Base-by-base conservation (phyloP, 2,888 invertebrate species). In the Orthosia gracilis region DNA sequence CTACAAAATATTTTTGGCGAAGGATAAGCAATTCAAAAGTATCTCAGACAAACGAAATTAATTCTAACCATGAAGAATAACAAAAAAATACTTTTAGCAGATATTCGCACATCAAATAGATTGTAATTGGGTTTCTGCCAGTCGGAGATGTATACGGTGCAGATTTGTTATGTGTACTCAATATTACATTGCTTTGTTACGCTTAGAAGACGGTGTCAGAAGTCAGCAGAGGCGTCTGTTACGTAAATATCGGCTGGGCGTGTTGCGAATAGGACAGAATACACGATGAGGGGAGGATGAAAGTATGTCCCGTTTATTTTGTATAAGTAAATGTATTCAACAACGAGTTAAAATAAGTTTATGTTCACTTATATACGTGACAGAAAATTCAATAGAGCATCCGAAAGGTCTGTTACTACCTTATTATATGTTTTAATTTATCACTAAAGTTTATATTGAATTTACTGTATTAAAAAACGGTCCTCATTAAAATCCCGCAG, bases 171-270 rank as follows among this genome's bases (percentile, higher is more conserved):
- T 91, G 89, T 91, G 89, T 90, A 88, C 88, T 89, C 88, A 89
- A 91, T 91, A 91, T 92, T 87, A 89, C 88, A 88, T 88, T 86
- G 88, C 86, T 90, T 91, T 89, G 89, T 91, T 90, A 91, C 89
- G 89, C 87, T 87, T 89, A 92, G 92, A 91, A 92, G 91, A 91
- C 91, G 91, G 92, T 92, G 94, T 94, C 94, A 94, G 92, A 91
- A 95, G 94, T 94, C 94, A 93, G 94, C 92, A 90, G 88, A 92
- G 92, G 91, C 93, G 94, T 92, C 93, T 94, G 94, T 94, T 94
- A 95, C 94, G 94, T 95, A 95, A 95, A 96, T 95, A 95, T 94
- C 94, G 94, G 91, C 93, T 92, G 93, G 94, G 95, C 94, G 95
- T 95, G 94, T 95, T 93, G 93, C 92, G 94, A 94, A 94, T 95